These are phyloP conservation scores for Helostoma temminkii DNA, from an alignment of 2,797 vertebrate species.

Conservation along the genomic window DNA sequence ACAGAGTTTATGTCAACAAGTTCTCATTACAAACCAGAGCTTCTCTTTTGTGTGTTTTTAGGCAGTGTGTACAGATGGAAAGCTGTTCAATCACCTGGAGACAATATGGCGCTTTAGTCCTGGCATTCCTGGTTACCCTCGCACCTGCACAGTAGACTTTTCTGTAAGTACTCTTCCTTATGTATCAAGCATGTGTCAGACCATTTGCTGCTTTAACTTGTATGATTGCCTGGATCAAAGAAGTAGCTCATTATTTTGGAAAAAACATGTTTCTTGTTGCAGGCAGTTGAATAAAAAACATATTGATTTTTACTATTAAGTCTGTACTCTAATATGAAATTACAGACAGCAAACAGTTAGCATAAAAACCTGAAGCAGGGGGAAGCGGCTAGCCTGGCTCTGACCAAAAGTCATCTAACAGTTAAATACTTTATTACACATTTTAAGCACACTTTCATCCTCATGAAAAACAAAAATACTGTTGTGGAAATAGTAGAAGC, in stretches of 20 bases:
- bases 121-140: conserved; percentile 94
- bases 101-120: conserved; percentile 97
- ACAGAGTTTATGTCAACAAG: not conserved
- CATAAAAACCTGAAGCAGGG: not conserved
- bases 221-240: not conserved
- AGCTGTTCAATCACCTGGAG: conserved; percentile 96
- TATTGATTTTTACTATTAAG: not conserved
- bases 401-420: not conserved
- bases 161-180: conserved; percentile 85
- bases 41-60: conserved; percentile 52
- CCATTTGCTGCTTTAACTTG: not conserved
- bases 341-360: not conserved
- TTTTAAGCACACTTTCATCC: not conserved
- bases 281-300: not conserved
- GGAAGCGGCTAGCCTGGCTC: not conserved
- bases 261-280: not conserved
- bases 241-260: not conserved
- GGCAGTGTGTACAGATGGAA: conserved; percentile 95
- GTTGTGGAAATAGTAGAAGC: too few relatives aligned
- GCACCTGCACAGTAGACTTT: conserved; percentile 97
- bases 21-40: not conserved
- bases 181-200: not conserved
- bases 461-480: not conserved
- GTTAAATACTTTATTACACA: not conserved
- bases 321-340: not conserved